Evolutionary conservation across 2,888 invertebrate species (phyloP).

Genomic region (Baronia brevicornis): DNA sequence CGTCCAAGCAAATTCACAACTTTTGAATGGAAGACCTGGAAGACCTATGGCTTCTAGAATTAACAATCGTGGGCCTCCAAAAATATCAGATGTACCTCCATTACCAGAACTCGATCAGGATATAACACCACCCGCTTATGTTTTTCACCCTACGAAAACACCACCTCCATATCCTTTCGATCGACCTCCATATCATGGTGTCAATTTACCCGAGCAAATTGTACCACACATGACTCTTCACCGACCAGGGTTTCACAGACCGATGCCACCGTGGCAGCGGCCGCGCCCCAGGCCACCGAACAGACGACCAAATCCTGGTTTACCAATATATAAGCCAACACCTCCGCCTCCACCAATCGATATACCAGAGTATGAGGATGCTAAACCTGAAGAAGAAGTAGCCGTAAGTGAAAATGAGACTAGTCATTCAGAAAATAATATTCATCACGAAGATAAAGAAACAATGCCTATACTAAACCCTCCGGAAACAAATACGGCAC

Average conservation of each 20-base stretch:
- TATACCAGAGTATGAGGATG: constrained; percentile 46
- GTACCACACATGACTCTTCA: constrained; percentile 76
- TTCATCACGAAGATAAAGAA: constrained; percentile 38
- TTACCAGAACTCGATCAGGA: constrained; percentile 79
- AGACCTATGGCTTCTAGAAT: constrained; percentile 86
- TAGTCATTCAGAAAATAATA: constrained; percentile 49
- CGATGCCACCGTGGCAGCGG: constrained; percentile 80
- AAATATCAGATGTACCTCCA: constrained; percentile 85
- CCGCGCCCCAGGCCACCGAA: constrained; percentile 75
- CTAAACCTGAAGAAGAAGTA: constrained; percentile 37
- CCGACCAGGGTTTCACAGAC: constrained; percentile 76
- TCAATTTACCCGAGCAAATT: constrained; percentile 84
- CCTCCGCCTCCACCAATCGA: constrained; percentile 62
- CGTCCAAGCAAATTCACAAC: constrained; percentile 84
- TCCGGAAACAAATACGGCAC: constrained; percentile 37
- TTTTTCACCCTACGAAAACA: constrained; percentile 64
- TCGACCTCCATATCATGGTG: constrained; percentile 79
- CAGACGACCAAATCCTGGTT: constrained; percentile 68
- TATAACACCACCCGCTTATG: constrained; percentile 60
- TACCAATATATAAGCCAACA: constrained; percentile 79
- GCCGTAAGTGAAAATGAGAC: constrained; percentile 54
- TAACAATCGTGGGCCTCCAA: constrained; percentile 92
- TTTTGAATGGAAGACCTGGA: constrained; percentile 73
- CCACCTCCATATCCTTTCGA: constrained; percentile 87
- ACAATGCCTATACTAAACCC: constrained; percentile 26